Evolutionary conservation across 2,888 invertebrate species (phyloP).

Genomic region (Eudemis profundana): DNA sequence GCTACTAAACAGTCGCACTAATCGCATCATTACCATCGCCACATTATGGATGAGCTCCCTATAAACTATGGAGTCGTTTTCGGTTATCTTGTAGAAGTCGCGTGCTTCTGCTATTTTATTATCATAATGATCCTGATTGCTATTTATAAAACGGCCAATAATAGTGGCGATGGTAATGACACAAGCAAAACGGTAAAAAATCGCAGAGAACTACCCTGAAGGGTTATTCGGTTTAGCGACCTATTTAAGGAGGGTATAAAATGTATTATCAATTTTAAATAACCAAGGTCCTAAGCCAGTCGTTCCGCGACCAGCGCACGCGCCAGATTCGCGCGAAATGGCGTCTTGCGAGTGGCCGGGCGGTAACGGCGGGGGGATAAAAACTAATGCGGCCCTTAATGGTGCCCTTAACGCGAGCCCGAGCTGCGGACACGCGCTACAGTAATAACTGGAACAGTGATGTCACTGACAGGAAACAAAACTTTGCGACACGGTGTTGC

Average conservation of each 20-base stretch:
- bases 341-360: conserved; percentile 27
- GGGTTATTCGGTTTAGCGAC: no score
- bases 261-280: background rate
- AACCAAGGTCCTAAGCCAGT: conserved; percentile 8
- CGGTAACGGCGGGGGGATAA: conserved; percentile 36
- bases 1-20: no score
- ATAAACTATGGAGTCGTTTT: no score
- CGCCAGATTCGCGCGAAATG: background rate
- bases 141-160: no score
- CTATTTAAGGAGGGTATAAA: background rate
- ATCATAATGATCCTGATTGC: no score
- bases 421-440: background rate
- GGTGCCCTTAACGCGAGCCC: conserved; percentile 33
- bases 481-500: background rate
- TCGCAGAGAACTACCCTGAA: no score
- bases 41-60: no score
- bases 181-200: no score
- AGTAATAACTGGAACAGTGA: background rate
- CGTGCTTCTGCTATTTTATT: no score
- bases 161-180: no score
- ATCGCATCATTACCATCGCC: no score
- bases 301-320: conserved; percentile 2
- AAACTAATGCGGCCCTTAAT: conserved; percentile 43
- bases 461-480: background rate
- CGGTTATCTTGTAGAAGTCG: no score